phyloP scores from a whole-genome alignment of 2,888 invertebrate species.

The Thereva unica region DNA sequence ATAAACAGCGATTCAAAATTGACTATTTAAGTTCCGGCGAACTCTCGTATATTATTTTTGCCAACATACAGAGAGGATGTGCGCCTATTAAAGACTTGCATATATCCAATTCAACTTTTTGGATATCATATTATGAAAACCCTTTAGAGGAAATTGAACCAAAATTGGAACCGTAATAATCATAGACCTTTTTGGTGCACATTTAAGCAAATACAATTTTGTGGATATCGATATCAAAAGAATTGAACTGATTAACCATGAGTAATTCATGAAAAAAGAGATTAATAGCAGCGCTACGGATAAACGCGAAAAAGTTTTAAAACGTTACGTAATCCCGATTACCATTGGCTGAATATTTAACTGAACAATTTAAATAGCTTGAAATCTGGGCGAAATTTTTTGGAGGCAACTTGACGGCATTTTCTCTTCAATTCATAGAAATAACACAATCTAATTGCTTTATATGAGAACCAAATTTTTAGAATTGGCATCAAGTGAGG shows the following conservation, averaged over 20 bases:
- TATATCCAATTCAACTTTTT: too few relatives aligned
- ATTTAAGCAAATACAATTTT: too few relatives aligned
- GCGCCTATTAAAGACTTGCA: not conserved
- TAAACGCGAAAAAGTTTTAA: not conserved
- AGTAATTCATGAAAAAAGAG: not conserved
- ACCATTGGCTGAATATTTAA: not conserved
- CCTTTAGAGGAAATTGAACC: too few relatives aligned
- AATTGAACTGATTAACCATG: not conserved
- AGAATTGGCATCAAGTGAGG: too few relatives aligned
- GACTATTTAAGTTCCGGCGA: not conserved
- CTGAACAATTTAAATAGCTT: not conserved
- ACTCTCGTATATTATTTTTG: not conserved
- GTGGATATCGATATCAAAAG: too few relatives aligned
- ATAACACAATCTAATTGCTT: too few relatives aligned
- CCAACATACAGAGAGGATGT: not conserved
- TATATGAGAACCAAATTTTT: too few relatives aligned
- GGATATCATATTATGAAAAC: too few relatives aligned
- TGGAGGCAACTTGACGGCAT: not conserved
- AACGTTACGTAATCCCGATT: not conserved
- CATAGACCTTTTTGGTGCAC: not conserved
- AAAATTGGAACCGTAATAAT: not conserved
- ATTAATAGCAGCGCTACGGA: not conserved
- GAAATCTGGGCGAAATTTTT: not conserved
- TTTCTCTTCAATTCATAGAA: too few relatives aligned
- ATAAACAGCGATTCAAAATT: conserved; percentile 22